These are phyloP conservation scores for Ptychochromis oligacanthus DNA, from an alignment of 2,113 vertebrate species.

Conservation along the genomic window DNA sequence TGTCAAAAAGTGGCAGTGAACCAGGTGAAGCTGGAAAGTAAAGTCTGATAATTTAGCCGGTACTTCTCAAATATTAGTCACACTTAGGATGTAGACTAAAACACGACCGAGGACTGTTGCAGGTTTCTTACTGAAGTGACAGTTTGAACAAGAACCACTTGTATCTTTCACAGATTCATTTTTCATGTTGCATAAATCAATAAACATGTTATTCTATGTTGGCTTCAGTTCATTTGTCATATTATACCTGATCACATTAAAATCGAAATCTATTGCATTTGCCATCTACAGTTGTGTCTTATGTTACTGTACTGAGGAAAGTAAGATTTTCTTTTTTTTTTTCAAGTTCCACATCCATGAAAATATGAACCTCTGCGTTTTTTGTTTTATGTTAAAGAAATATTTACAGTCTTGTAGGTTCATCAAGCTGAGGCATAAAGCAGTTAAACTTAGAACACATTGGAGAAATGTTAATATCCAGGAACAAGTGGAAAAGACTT, in stretches of 20 bases:
- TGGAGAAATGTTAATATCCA: neutral
- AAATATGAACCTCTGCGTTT: neutral
- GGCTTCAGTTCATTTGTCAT: neutral
- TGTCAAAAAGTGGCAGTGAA: no score
- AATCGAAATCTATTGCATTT: no score
- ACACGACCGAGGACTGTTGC: neutral
- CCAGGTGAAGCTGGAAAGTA: neutral
- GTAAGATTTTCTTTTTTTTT: no score
- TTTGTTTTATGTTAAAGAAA: neutral
- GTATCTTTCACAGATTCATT: neutral
- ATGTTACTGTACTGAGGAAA: no score
- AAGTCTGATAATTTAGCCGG: neutral
- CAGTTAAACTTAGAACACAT: neutral
- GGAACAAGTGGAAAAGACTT: neutral
- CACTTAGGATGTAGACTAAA: neutral
- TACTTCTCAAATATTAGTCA: neutral
- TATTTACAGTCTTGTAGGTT: neutral
- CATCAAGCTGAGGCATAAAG: neutral
- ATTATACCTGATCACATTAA: neutral
- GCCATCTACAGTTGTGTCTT: no score
- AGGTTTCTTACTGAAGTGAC: neutral
- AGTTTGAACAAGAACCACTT: neutral
- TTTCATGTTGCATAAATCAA: neutral
- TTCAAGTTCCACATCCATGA: no score
- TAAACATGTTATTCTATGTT: neutral